Evolutionary conservation across 1,140 invertebrate species (phyloP), one percentile per base, ranked within the genome.

Genomic region (Drosophila watanabei): DNA sequence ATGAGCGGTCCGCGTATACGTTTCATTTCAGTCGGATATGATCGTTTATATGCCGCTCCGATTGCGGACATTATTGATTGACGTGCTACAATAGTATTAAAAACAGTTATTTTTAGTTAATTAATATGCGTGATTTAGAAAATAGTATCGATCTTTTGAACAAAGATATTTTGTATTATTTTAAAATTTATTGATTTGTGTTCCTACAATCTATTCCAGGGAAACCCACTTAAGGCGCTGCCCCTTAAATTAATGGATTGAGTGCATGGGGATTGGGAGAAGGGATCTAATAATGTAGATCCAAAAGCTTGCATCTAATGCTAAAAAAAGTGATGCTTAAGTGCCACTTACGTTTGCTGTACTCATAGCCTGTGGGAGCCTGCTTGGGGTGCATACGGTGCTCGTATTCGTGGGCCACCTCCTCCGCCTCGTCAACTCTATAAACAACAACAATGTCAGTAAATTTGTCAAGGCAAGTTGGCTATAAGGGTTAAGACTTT

Each of bases 11-110:
- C 86, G 79, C 86, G 86, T 82, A 90, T 90, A 75, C 86, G 86
- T 91, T 90, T 90, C 79, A 90, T 91, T 68, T 90, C 86, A 80
- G 86, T 90, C 79, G 75, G 87, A 90, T 90, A 90, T 70, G 86
- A 87, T 60, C 86, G 87, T 90, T 90, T 90, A 90, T 91, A 90
- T 71, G 87, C 79, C 73, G 85, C 86, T 77, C 71, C 86, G 82
- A 79, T 89, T 90, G 86, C 80, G 72, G 86, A 82, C 82, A 90
- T 91, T 90, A 90, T 90, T 91, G 86, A 86, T 86, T 87, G 86
- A 63, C 86, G 86, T 90, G 86, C 86, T 90, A 89, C 90, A 90
- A 89, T 14, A 73, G 90, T 86, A 86, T 24, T 24, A 24, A n/a
- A n/a, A n/a, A n/a, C n/a, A n/a, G n/a, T 73, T 75, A 81, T 56